phyloP scores from a whole-genome alignment of 2,797 vertebrate species.

The Chelon auratus region DNA sequence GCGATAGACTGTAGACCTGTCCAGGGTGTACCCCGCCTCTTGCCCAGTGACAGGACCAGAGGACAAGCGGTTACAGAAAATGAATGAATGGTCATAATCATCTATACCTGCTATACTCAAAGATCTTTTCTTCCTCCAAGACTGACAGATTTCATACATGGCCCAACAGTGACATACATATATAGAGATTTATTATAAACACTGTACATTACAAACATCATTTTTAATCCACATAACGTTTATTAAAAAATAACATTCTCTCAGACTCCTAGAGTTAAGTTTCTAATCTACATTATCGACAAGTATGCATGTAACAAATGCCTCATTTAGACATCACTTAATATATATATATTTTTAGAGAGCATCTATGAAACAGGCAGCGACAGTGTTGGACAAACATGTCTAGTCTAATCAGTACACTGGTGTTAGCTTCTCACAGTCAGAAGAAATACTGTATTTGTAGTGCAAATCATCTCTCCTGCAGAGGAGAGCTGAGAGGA shows the following conservation, averaged over 20 bases:
- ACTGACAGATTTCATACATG: not conserved
- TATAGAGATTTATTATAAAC: slow-evolving; percentile 74
- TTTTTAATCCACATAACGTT: slow-evolving; percentile 4
- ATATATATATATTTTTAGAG: not conserved
- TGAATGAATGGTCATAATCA: too few relatives aligned
- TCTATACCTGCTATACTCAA: too few relatives aligned
- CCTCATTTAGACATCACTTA: slow-evolving; percentile 1
- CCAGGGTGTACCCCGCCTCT: too few relatives aligned
- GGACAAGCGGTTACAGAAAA: too few relatives aligned
- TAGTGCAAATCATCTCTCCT: slow-evolving; percentile 56
- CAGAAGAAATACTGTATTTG: slow-evolving; percentile 9
- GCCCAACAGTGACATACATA: slow-evolving; percentile 11
- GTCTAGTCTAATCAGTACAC: slow-evolving; percentile 21
- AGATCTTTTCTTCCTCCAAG: too few relatives aligned
- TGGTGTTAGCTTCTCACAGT: slow-evolving; percentile 11
- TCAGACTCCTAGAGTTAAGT: too few relatives aligned
- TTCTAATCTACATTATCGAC: slow-evolving; percentile 13
- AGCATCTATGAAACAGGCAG: slow-evolving; percentile 13
- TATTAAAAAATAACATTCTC: not conserved
- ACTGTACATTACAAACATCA: slow-evolving; percentile 55
- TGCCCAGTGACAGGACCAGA: too few relatives aligned
- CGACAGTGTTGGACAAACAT: slow-evolving; percentile 46
- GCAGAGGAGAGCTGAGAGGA: slow-evolving; percentile 32
- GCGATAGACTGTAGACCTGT: too few relatives aligned
- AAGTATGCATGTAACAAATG: slow-evolving; percentile 5